Evolutionary conservation across 2,797 vertebrate species (phyloP).

Genomic region (Pogonophryne albipinna): DNA sequence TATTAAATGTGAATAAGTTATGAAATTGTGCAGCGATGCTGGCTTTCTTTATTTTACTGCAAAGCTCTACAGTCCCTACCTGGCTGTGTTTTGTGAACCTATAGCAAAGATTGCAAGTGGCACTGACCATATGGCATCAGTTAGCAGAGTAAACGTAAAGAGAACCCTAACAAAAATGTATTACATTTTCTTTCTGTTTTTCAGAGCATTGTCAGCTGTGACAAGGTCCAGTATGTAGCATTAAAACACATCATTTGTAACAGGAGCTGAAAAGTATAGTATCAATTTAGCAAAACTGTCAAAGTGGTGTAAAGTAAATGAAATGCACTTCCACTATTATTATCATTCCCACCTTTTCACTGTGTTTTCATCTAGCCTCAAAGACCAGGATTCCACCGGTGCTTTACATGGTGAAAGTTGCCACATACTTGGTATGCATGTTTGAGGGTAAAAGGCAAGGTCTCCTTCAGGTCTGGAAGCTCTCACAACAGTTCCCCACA

Average conservation of each 20-base stretch:
- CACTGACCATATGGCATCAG: conserved; percentile 72
- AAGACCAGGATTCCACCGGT: conserved; percentile 41
- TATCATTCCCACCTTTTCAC: conserved; percentile 58
- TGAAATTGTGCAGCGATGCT: conserved; percentile 23
- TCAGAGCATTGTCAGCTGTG: conserved; percentile 59
- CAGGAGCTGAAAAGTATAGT: conserved; percentile 54
- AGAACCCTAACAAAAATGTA: conserved; percentile 68
- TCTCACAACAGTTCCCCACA: conserved; percentile 48
- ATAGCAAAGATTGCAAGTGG: conserved; percentile 70
- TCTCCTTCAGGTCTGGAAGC: conserved; percentile 61
- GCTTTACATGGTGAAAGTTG: conserved; percentile 48
- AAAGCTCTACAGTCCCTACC: conserved; percentile 33
- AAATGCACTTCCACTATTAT: conserved; percentile 52
- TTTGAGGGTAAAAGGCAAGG: conserved; percentile 40
- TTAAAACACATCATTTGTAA: conserved; percentile 61
- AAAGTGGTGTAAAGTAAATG: conserved; percentile 53
- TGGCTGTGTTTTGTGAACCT: conserved; percentile 44
- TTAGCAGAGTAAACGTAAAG: conserved; percentile 63
- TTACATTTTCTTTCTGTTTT: conserved; percentile 50
- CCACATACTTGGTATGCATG: conserved; percentile 37
- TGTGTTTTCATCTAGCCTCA: conserved; percentile 57
- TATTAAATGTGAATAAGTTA: conserved; percentile 49
- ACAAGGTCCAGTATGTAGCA: conserved; percentile 65
- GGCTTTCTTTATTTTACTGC: conserved; percentile 31
- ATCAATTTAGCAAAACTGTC: conserved; percentile 57